Base-by-base conservation (phyloP, 2,888 invertebrate genomes). In the Lochmaea capreae region DNA sequence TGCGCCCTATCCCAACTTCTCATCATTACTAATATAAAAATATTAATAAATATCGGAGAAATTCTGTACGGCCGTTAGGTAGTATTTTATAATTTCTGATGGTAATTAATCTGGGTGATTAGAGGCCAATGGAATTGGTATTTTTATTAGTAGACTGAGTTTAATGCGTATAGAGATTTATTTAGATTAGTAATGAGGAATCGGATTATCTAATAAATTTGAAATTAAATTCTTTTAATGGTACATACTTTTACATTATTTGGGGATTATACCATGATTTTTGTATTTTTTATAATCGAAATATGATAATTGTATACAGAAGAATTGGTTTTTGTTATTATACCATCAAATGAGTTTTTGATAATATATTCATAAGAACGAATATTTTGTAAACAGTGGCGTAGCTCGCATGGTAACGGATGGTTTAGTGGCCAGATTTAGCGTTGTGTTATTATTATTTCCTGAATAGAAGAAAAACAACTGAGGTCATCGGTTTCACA, bases 1-100 rank as follows among this genome's bases (percentile, higher is more conserved):
- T 65, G 46, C 65, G 58, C 66, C 59, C 67, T 63, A 58, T 62
- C 16, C 58, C 26, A 46, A 69, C 66, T 62, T 39, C 54, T 72
- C 66, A 69, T 61, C 72, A 62, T 75, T 75, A 61, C 52, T 26
- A 66, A 66, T 65, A 69, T 62, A 69, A 67, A 71, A 72, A 72
- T 68, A 71, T 18, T 65, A 59, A 74, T 71, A 68, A 71, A 74
- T 75, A 75, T 69, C 39, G 57, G 39, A 67, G 61, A 65, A 68
- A 75, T 68, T 71, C 67, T 59, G 39, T 72, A 71, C 52, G 71
- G 49, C 65, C 59, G 59, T 72, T 67, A 67, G 57, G 54, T 63
- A 73, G 49, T 73, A 43, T 65, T 39, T 46, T 22, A 46, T 65
- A 46, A 43, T 65, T 65, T 18, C 26, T 52, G 52, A 49, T 26